phyloP scores from a whole-genome alignment of 1,140 invertebrate species.

The Dreissena polymorpha region DNA sequence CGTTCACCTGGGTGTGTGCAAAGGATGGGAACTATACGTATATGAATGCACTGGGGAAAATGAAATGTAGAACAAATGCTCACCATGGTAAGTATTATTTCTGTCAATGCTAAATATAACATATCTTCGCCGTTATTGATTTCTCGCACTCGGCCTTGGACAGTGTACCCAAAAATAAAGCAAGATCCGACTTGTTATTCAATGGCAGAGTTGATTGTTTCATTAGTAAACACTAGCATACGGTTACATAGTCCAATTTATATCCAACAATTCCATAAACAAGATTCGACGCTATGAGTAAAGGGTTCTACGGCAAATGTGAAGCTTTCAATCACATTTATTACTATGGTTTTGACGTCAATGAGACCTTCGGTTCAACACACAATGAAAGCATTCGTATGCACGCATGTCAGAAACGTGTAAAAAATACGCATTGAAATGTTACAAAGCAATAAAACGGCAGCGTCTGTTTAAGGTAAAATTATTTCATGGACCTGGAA shows the following conservation, averaged over 20 bases:
- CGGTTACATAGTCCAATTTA: too few species aligned
- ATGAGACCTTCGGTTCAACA: background rate
- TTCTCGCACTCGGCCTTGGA: background rate
- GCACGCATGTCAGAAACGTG: too few species aligned
- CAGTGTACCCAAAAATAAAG: too few species aligned
- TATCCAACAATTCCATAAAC: too few species aligned
- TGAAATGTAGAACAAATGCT: background rate
- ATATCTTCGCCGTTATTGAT: background rate
- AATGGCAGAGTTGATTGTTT: too few species aligned
- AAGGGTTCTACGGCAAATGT: too few species aligned
- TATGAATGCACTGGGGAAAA: slow-evolving; percentile 8
- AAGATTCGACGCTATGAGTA: too few species aligned
- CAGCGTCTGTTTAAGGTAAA: background rate
- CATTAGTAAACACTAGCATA: too few species aligned
- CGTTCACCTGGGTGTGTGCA: slow-evolving; percentile 8
- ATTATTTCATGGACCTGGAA: slow-evolving; percentile 6
- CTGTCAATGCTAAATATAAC: background rate
- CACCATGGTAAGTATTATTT: background rate
- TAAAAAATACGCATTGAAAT: too few species aligned
- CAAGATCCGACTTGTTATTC: too few species aligned
- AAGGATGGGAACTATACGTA: background rate
- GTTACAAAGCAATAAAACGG: background rate
- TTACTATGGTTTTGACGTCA: background rate
- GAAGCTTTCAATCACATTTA: too few species aligned
- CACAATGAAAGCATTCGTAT: background rate